Conservation (phyloP, 2,888 invertebrate genomes). For the Arctia plantaginis region DNA sequence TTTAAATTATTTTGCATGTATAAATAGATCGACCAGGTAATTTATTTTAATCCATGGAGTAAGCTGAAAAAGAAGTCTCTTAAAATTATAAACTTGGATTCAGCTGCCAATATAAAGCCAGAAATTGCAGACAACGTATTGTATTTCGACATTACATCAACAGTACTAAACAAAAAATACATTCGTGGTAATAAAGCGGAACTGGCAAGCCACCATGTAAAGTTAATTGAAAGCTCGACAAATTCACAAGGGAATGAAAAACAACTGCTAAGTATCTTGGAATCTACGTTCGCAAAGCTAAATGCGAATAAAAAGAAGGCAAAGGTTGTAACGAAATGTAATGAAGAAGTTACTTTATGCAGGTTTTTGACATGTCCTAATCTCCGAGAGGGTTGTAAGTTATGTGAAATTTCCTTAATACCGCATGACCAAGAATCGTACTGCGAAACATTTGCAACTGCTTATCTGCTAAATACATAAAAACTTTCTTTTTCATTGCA, state of each 20-base stretch:
- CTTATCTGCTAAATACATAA: constrained; percentile 40
- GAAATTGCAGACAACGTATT: constrained; percentile 36
- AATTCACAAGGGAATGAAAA: background rate
- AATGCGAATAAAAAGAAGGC: constrained; percentile 19
- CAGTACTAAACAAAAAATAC: constrained; percentile 23
- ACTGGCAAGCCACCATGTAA: background rate
- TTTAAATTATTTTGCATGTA: background rate
- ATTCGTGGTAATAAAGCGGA: constrained; percentile 9
- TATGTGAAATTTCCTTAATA: constrained; percentile 64
- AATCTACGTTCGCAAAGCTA: background rate
- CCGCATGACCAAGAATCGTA: constrained; percentile 44
- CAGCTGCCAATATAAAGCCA: constrained; percentile 55
- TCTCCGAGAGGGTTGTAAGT: constrained; percentile 59
- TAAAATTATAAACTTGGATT: constrained; percentile 64
- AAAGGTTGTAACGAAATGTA: constrained; percentile 68
- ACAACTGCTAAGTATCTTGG: background rate
- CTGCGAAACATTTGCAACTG: constrained; percentile 59
- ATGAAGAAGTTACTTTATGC: constrained; percentile 56
- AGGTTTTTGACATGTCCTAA: constrained; percentile 69
- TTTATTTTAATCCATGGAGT: constrained; percentile 70
- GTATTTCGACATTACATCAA: constrained; percentile 46
- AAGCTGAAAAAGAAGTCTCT: constrained; percentile 44
- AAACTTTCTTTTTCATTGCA: background rate
- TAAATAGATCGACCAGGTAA: constrained; percentile 49
- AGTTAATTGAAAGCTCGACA: background rate